Base-by-base conservation (phyloP, 2,113 vertebrate species). In the Procavia capensis region DNA sequence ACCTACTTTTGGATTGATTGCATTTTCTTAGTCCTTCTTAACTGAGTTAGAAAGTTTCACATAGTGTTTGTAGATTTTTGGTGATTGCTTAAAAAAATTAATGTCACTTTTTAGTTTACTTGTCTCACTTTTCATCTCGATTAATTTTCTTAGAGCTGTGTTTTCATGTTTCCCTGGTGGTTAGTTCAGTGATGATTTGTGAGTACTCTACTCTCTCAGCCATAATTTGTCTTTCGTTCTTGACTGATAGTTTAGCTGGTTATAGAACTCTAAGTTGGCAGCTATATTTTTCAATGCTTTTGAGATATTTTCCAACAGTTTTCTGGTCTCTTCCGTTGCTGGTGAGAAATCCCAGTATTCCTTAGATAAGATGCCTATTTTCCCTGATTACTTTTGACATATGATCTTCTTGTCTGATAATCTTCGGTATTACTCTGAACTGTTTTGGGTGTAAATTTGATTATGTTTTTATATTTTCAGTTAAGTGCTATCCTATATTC, bases 201-300 rank as follows among this genome's bases (percentile, higher is more conserved):
- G n/a, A 22, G 9, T 79, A 22, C 31, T 76, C 22, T 76, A 22
- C 82, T 85, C 6, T 59, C 43, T 80, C 39, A 81, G 70, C 88
- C 45, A 50, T 78, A 50, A 68, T 43, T 79, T 85, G n/a, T 88
- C 34, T 57, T 70, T 78, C 13, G 57, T 24, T 79, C 41, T 74
- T 50, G 59, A 87, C 27, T 24, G 54, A 34, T 34, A 95, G 14
- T 81, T 68, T 24, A 82, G n/a, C 54, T 88, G 81, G 45, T 57
- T 80, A 80, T 59, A 94, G 85, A 92, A 90, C 84, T 89, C 82
- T 82, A 70, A 47, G 31, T 79, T 83, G 70, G 9, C 57, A 78
- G 20, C 25, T 86, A 68, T 82, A 76, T 88, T 96, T 61, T 87
- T 80, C 90, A 9, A 64, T 41, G 6, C 76, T 70, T 70, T 88